Evolutionary conservation across 2,113 vertebrate species (phyloP).

Genomic region (Rhinoderma darwinii): DNA sequence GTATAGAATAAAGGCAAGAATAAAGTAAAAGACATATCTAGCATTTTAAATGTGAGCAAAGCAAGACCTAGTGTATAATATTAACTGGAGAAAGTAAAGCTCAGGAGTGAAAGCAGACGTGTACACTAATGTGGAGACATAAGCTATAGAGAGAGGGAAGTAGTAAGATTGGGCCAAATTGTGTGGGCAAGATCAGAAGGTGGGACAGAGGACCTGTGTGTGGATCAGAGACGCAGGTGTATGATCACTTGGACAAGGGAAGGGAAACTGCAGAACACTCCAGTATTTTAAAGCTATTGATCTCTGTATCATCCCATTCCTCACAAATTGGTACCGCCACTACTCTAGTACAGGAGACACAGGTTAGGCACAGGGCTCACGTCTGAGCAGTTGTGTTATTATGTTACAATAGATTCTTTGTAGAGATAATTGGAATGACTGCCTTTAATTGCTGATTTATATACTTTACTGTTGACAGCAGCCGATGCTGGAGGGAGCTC

Average conservation of each 20-base stretch:
- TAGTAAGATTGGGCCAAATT: background rate
- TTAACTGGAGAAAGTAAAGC: too few species aligned
- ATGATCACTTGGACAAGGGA: background rate
- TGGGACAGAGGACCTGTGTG: background rate
- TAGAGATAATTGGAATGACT: constrained; percentile 52
- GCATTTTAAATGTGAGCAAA: too few species aligned
- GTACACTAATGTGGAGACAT: background rate
- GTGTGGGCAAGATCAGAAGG: background rate
- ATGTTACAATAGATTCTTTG: constrained; percentile 53
- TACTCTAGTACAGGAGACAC: background rate
- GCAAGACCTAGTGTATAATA: too few species aligned
- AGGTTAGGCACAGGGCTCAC: constrained; percentile 33
- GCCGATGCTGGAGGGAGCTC: constrained; percentile 51
- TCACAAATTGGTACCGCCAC: background rate
- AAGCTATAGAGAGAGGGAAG: background rate
- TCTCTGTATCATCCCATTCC: constrained; percentile 14
- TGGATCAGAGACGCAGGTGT: background rate
- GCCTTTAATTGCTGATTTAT: constrained; percentile 59
- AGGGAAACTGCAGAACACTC: background rate
- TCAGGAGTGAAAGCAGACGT: background rate
- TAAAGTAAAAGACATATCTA: too few species aligned
- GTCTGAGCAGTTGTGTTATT: constrained; percentile 34
- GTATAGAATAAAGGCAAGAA: too few species aligned
- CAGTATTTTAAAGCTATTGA: constrained; percentile 11
- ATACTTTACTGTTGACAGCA: constrained; percentile 55